phyloP scores from a whole-genome alignment of 2,113 vertebrate genomes.

The Carassius carassius region DNA sequence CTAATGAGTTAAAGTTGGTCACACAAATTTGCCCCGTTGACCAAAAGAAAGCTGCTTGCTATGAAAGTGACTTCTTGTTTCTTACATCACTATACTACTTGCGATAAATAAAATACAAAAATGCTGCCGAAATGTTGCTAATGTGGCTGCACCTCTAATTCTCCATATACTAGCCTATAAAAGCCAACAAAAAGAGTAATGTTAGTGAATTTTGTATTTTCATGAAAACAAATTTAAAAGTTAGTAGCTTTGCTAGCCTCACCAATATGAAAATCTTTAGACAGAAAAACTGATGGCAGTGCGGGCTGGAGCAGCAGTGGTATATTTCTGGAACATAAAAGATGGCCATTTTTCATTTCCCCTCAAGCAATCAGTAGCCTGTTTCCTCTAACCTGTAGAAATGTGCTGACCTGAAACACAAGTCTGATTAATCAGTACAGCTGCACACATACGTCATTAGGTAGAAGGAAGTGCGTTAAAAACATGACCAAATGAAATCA shows the following conservation, averaged over 20 bases:
- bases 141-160: not conserved
- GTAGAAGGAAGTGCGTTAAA: conserved; percentile 7
- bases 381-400: conserved; percentile 32
- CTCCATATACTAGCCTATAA: not conserved
- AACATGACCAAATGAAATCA: not conserved
- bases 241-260: not conserved
- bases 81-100: not conserved
- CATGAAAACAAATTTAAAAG: not conserved
- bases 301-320: not conserved
- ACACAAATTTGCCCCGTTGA: not conserved
- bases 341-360: conserved; percentile 13
- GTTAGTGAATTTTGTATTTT: not conserved
- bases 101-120: not conserved
- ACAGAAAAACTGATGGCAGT: not conserved
- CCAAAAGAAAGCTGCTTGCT: not conserved
- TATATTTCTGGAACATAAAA: conserved; percentile 22
- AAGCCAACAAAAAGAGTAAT: not conserved
- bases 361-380: conserved; percentile 19
- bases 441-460: conserved; percentile 29
- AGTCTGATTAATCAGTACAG: conserved; percentile 20
- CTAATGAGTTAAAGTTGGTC: too few species aligned
- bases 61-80: not conserved
- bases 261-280: not conserved
- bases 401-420: conserved; percentile 13
- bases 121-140: not conserved